Conservation (phyloP, 2,113 vertebrate species). For the Sylvilagus bachmani region DNA sequence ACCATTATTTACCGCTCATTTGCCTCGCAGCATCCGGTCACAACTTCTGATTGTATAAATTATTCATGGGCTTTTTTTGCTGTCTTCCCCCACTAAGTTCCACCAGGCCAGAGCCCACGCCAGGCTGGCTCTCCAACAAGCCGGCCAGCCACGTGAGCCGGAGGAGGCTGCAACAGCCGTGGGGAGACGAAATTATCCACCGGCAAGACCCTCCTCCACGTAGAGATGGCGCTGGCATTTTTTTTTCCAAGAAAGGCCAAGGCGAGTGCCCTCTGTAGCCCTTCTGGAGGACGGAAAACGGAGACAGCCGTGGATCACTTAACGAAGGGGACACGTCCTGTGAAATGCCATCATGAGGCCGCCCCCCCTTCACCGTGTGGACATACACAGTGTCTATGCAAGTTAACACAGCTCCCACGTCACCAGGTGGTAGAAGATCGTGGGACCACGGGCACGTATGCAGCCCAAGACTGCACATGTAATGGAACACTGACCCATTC, state of each 20-base stretch:
- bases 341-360: no score
- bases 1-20: neutral
- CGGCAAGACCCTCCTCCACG: fast-evolving
- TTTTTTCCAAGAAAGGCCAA: neutral
- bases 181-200: neutral
- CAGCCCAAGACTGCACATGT: no score
- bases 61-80: neutral
- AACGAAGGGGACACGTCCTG: no score
- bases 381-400: no score
- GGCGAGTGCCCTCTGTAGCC: neutral
- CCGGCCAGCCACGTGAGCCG: neutral
- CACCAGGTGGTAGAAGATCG: no score
- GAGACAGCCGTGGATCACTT: no score
- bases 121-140: neutral
- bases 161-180: neutral
- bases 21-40: neutral
- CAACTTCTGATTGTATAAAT: slow-evolving; percentile 19
- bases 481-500: neutral
- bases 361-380: no score
- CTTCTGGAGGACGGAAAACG: neutral
- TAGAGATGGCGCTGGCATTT: neutral
- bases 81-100: slow-evolving; percentile 3
- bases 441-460: no score
- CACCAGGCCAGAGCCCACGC: neutral
- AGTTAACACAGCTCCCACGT: no score